Base-by-base conservation (phyloP, 2,113 vertebrate species). In the Charadrius vociferus region DNA sequence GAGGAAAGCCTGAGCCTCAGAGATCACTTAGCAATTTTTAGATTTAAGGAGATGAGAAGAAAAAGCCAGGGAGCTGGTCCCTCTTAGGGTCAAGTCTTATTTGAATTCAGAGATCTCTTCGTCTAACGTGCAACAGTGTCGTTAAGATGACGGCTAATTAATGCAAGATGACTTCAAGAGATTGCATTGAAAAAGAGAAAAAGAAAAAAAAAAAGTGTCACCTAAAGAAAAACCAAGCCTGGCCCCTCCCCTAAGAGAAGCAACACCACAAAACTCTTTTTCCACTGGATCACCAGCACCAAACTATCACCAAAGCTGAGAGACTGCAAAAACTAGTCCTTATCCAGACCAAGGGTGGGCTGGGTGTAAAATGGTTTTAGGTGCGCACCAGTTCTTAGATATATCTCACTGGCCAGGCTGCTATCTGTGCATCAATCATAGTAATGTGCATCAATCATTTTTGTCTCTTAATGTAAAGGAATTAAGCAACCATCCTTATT, bases 21-120 rank as follows among this genome's bases (percentile, higher is more conserved):
- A 98, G 98, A 98, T 98, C 98, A 98, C 97, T 98, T 98, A 96
- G 97, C 98, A 98, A 98, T 98, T 98, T 98, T 98, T 98, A 97
- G 98, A 98, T 98, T 98, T 98, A 98, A 98, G 96, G 96, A 98
- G 97, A 98, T 97, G 97, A 98, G 98, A 97, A 97, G 96, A 98
- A 98, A 98, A 98, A 98, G 96, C 95, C 95, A 95, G 94, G 90
- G 90, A 97, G 96, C 96, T 97, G 94, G 95, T 97, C 97, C 96
- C 93, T 97, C 96, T 96, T 91, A 95, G 96, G 97, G 98, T 98
- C 97, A 98, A 97, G 94, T 97, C 97, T 96, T 93, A 97, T 98
- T 97, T 97, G 97, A 97, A 98, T 97, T 97, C 97, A 92, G 96
- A 95, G 95, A 97, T 97, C 97, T 97, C 96, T 96, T 95, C 66